Base-by-base conservation (phyloP, 30 jellyfish, hydroid and myxozoan species). In the Chironex yamaguchii region DNA sequence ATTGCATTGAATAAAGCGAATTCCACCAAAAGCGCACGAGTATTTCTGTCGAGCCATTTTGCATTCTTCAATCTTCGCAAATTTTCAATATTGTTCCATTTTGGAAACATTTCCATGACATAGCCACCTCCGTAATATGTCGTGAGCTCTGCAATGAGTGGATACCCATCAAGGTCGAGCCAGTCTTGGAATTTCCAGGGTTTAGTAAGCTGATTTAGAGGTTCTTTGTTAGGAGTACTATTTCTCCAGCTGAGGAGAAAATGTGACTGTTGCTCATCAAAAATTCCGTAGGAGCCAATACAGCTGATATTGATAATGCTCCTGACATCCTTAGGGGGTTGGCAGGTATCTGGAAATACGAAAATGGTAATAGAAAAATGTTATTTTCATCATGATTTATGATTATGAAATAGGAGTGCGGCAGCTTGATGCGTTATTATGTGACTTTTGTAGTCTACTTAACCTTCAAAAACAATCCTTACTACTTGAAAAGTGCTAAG, bases 61-160 rank as follows among this genome's bases (percentile, higher is more conserved):
- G 58, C 12, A n/a, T 49, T 68, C 68, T 71, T 83, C 71, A 89
- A 82, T 27, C 73, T 53, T 51, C 76, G 83, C 30, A 94, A 49
- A 64, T 63, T 77, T 30, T 11, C 73, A 31, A 36, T 67, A 89
- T 94, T 94, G 62, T 68, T 34, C 96, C 96, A 94, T 71, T 87
- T 84, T 32, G 99, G 99, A 77, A 94, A 94, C 66, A 94, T 52
- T 21, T 94, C 99, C 81, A 83, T 88, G 22, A 92, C 90, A 73
- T 92, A 92, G 31, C 99, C 99, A 0, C 99, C 99, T 3, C 99
- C 99, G 35, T 69, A 88, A 76, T 94, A 94, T 35, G 99, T 88
- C 24, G 92, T 73, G 52, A 92, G 92, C 52, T 94, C 94, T 6
- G 97, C 99, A 91, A 91, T 48, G 76, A 79, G 73, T 22, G 99